A percentile compares a stretch with the other conserved stretches of the same genome.
Evolutionary conservation across 1,140 invertebrate genomes (phyloP).

Genomic region (Oncopeltus fasciatus): DNA sequence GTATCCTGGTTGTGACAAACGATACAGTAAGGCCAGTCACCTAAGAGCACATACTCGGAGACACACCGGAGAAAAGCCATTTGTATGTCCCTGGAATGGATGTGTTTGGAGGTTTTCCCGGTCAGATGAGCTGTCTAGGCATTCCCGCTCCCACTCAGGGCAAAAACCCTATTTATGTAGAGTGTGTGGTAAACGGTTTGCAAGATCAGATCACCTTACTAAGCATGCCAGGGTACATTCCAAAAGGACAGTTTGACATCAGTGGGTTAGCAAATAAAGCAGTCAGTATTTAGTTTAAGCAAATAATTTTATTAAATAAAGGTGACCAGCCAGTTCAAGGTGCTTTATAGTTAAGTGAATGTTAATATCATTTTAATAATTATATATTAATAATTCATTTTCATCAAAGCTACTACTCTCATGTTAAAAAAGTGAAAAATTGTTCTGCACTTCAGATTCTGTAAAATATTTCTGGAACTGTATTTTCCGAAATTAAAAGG

Average conservation of each 20-base stretch:
- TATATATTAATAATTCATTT: too few species aligned
- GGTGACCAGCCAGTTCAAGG: too few species aligned
- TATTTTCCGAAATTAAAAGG: too few species aligned
- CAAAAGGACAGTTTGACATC: not conserved
- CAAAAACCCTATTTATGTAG: not conserved
- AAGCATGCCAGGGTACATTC: not conserved
- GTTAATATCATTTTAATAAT: too few species aligned
- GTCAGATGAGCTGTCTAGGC: constrained; percentile 12
- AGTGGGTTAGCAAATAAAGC: not conserved
- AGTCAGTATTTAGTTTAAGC: not conserved
- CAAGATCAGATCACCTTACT: not conserved
- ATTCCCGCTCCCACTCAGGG: not conserved
- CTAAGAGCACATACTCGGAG: constrained; percentile 83
- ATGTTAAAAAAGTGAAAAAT: too few species aligned
- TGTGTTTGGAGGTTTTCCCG: constrained; percentile 73
- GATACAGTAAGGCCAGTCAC: constrained; percentile 87
- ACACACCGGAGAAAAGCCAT: constrained; percentile 91
- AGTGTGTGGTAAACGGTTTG: not conserved
- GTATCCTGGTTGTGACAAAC: constrained; percentile 34
- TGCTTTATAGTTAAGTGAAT: too few species aligned
- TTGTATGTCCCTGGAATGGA: constrained; percentile 74
- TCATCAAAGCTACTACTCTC: too few species aligned
- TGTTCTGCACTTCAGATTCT: not conserved
- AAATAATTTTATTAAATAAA: not conserved
- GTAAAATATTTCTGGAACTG: not conserved